phyloP scores from a whole-genome alignment of 1,140 invertebrate species.

The Idris sp. region DNA sequence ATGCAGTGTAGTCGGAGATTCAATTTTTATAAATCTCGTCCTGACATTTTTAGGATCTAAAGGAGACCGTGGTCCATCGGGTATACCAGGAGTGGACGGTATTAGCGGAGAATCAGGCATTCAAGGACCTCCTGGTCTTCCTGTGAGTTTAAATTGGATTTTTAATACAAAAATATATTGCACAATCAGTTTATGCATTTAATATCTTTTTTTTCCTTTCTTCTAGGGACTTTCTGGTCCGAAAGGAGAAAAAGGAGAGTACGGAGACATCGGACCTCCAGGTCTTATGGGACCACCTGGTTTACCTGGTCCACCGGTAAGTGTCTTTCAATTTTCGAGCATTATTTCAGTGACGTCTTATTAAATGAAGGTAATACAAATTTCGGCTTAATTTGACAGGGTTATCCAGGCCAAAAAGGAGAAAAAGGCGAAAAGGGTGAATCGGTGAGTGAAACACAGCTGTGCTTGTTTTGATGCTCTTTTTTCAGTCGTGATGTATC shows the following conservation, averaged over 20 bases:
- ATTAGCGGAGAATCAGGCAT: slow-evolving; percentile 82
- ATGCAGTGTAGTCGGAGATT: background rate
- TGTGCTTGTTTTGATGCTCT: slow-evolving; percentile 32
- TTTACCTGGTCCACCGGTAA: slow-evolving; percentile 86
- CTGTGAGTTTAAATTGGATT: slow-evolving; percentile 77
- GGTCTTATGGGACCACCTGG: slow-evolving; percentile 92
- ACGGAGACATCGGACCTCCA: slow-evolving; percentile 93
- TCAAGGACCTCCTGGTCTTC: slow-evolving; percentile 84
- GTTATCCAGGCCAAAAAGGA: slow-evolving; percentile 92
- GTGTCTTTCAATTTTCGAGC: slow-evolving; percentile 58
- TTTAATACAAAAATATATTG: background rate
- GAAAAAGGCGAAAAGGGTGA: slow-evolving; percentile 95
- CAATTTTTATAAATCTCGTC: slow-evolving; percentile 18
- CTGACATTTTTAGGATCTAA: slow-evolving; percentile 74
- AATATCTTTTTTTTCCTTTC: slow-evolving; percentile 1
- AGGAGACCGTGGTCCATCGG: slow-evolving; percentile 80
- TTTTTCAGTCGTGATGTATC: background rate
- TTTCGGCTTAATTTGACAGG: slow-evolving; percentile 76
- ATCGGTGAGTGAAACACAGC: slow-evolving; percentile 84
- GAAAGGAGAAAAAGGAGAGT: slow-evolving; percentile 93
- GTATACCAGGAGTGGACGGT: slow-evolving; percentile 81
- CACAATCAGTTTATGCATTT: background rate
- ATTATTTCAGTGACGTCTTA: slow-evolving; percentile 27
- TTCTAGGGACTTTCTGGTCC: slow-evolving; percentile 86
- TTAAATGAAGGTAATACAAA: slow-evolving; percentile 20